These are phyloP conservation scores for Dasyornis broadbenti DNA, from an alignment of 2,113 vertebrate genomes.

Conservation along the genomic window DNA sequence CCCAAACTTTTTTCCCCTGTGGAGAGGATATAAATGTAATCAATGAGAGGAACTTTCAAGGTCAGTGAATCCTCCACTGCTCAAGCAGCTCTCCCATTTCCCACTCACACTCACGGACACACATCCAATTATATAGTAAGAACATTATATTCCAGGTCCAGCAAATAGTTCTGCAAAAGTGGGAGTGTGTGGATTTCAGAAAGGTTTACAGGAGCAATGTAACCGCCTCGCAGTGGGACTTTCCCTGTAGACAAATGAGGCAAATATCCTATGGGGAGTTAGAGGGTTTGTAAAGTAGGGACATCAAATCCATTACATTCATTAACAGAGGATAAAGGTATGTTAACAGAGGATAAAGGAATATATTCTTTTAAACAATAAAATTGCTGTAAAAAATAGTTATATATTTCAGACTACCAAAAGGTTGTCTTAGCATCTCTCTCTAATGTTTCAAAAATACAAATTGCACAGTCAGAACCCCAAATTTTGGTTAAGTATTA, in stretches of 20 bases:
- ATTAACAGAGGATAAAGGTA: background rate
- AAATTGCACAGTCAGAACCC: accelerated
- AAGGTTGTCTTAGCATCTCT: accelerated
- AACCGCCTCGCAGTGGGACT: background rate
- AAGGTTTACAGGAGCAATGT: background rate
- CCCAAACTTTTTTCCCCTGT: background rate
- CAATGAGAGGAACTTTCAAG: background rate
- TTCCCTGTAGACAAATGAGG: background rate
- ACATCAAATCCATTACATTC: background rate
- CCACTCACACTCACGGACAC: background rate
- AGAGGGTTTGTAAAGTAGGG: background rate
- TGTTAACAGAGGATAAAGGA: no score
- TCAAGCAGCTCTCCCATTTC: background rate
- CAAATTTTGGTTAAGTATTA: background rate
- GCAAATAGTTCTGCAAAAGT: background rate
- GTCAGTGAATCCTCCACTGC: background rate
- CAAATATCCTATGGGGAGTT: background rate
- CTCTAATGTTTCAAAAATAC: background rate
- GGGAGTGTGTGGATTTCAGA: background rate
- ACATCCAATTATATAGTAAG: background rate
- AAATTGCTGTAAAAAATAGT: accelerated
- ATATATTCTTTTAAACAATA: background rate
- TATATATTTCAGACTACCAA: background rate
- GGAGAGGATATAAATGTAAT: background rate
- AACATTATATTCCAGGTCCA: background rate